Percentiles rank a stretch among this genome's conserved stretches.
These are phyloP conservation scores for Chironomus striatipennis DNA, from an alignment of 1,140 invertebrate genomes.

Conservation along the genomic window DNA sequence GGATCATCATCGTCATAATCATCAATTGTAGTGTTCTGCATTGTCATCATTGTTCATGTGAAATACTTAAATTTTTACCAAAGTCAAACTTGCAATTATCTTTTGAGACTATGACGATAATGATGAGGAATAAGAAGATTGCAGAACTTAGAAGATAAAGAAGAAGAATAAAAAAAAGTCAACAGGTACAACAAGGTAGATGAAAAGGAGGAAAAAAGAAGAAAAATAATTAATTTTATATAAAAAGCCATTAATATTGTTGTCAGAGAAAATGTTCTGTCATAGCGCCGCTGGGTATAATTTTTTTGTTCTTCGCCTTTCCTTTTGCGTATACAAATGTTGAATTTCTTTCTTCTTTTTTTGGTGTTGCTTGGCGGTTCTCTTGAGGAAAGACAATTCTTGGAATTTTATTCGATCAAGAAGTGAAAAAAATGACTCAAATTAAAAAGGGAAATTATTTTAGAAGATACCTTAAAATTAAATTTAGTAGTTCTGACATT, in stretches of 20 bases:
- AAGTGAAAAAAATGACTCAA: not conserved
- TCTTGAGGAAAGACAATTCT: not conserved
- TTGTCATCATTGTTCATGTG: slow-evolving; percentile 6
- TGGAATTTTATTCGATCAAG: not conserved
- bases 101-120: not conserved
- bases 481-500: too few species aligned
- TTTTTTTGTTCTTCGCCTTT: not conserved
- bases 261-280: slow-evolving; percentile 21
- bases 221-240: slow-evolving; percentile 24
- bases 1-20: not conserved
- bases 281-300: slow-evolving; percentile 17
- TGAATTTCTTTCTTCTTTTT: not conserved
- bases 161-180: not conserved
- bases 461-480: too few species aligned
- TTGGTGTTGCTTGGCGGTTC: slow-evolving; percentile 2
- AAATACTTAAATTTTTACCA: slow-evolving; percentile 18
- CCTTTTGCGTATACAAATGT: not conserved
- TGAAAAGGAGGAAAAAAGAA: slow-evolving; percentile 8
- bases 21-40: not conserved
- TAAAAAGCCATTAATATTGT: slow-evolving; percentile 24
- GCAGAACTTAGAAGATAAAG: not conserved
- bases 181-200: not conserved
- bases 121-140: not conserved
- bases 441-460: not conserved
- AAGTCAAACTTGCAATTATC: not conserved